A percentile compares a stretch with the other conserved stretches of the same genome.
Evolutionary conservation across 2,888 invertebrate genomes (phyloP).

Genomic region (Plagiodera versicolora): DNA sequence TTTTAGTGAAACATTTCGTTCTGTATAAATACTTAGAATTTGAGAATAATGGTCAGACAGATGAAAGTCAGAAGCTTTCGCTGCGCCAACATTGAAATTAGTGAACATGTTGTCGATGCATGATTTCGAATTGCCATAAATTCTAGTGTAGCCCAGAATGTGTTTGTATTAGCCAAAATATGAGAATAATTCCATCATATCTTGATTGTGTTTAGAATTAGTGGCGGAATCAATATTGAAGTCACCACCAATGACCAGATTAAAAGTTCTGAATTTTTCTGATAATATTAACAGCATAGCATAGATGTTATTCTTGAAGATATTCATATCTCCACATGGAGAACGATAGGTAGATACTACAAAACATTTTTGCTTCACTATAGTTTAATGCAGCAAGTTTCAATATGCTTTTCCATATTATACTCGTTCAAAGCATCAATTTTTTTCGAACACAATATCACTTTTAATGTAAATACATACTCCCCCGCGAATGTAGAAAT

Average conservation of each 20-base stretch:
- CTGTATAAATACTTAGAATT: neutral
- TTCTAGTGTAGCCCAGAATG: neutral
- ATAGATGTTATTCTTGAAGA: neutral
- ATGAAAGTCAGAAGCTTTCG: neutral
- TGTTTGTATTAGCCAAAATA: neutral
- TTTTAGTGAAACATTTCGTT: neutral
- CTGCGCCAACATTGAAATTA: too few relatives aligned
- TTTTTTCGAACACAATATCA: neutral
- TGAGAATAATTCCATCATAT: too few relatives aligned
- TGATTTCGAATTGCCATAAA: too few relatives aligned
- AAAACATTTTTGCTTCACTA: too few relatives aligned
- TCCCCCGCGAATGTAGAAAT: neutral
- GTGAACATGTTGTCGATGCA: too few relatives aligned
- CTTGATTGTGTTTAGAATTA: too few relatives aligned
- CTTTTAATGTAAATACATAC: neutral
- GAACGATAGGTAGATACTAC: too few relatives aligned
- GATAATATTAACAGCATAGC: neutral
- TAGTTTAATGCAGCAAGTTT: too few relatives aligned
- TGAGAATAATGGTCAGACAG: too few relatives aligned
- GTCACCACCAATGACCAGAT: too few relatives aligned
- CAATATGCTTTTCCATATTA: too few relatives aligned
- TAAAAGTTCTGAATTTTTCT: neutral
- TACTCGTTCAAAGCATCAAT: neutral
- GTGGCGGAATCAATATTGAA: too few relatives aligned
- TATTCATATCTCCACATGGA: neutral